A percentile compares a stretch with the other conserved stretches of the same genome.
Evolutionary conservation across 1,140 invertebrate species (phyloP).

Genomic region (Scylla paramamosain): DNA sequence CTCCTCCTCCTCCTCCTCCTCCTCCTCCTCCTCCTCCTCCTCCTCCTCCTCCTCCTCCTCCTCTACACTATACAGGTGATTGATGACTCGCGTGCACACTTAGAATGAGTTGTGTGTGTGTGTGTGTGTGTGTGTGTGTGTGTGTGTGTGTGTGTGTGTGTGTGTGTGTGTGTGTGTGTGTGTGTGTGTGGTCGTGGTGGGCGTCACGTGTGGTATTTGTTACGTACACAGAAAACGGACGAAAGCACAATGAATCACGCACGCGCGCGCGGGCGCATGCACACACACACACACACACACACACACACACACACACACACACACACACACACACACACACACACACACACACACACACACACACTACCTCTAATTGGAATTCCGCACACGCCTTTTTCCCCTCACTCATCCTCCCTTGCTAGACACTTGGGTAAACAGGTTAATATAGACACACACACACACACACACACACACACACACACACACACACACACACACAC

Average conservation of each 20-base stretch:
- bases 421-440: constrained; percentile 18
- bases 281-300: background rate
- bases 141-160: background rate
- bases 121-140: background rate
- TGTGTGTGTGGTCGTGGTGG: background rate
- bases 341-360: background rate
- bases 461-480: background rate
- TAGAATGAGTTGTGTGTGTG: constrained; percentile 21
- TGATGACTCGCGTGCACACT: background rate
- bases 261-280: background rate
- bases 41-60: background rate
- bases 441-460: background rate
- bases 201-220: background rate
- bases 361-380: background rate
- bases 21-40: background rate
- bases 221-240: background rate
- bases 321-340: background rate
- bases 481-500: background rate
- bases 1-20: constrained; percentile 25
- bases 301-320: background rate
- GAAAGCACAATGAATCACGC: constrained; percentile 1
- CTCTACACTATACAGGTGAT: background rate
- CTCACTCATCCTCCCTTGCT: background rate
- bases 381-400: constrained; percentile 6
- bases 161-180: background rate